phyloP scores from a whole-genome alignment of 2,888 invertebrate genomes.

The Agrotis segetum region DNA sequence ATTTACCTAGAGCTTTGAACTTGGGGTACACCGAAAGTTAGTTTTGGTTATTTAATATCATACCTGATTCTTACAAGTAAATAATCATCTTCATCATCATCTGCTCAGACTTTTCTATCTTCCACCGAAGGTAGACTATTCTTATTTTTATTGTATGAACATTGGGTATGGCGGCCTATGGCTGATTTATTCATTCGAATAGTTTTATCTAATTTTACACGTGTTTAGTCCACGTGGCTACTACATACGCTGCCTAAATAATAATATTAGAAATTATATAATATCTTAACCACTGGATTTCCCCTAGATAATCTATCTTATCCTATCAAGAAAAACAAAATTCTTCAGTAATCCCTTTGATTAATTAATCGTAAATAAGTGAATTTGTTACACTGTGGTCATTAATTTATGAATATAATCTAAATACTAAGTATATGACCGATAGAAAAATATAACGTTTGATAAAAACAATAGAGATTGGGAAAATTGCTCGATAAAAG shows the following conservation, averaged over 20 bases:
- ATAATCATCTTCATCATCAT: background rate
- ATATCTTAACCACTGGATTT: constrained; percentile 15
- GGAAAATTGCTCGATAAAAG: constrained; percentile 2
- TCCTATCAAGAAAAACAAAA: constrained; percentile 22
- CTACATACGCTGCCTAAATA: background rate
- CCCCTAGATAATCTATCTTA: background rate
- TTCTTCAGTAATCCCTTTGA: constrained; percentile 39
- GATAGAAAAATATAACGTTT: constrained; percentile 28
- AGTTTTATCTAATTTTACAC: too few relatives aligned
- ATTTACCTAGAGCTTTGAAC: too few relatives aligned
- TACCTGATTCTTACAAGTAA: too few relatives aligned
- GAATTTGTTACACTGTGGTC: constrained; percentile 14
- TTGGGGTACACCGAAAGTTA: background rate
- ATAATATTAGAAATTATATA: background rate
- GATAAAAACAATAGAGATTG: constrained; percentile 22
- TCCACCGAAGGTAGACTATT: too few relatives aligned
- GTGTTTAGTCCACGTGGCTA: background rate
- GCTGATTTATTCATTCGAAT: background rate
- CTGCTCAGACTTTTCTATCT: background rate
- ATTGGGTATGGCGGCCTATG: too few relatives aligned
- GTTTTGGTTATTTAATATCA: too few relatives aligned
- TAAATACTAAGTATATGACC: constrained; percentile 28
- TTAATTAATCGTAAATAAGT: constrained; percentile 16
- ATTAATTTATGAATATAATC: constrained; percentile 13
- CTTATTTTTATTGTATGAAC: too few relatives aligned